Evolutionary conservation across 1,140 invertebrate species (phyloP), one percentile per base, ranked within the genome.

Genomic region (Steinernema feltiae): DNA sequence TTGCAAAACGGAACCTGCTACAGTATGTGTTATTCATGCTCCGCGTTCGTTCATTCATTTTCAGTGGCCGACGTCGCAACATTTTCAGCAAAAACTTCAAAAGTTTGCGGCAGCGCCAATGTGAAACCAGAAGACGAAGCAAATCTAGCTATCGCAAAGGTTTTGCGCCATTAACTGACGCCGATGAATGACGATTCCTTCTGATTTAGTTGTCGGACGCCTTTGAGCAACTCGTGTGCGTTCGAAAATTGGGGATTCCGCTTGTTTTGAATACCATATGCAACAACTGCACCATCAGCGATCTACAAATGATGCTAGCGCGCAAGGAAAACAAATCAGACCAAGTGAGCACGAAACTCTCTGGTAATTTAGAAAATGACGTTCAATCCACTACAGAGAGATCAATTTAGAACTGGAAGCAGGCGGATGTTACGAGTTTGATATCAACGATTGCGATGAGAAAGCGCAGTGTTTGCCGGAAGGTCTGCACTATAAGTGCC

Each of bases 381-480:
- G 2, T 27, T 15, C 7, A 15, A 3, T 63, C 53, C 53, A 15
- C 7, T 63, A 15, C n/a, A n/a, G n/a, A n/a, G n/a, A n/a, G n/a
- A n/a, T 27, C 7, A 15, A 21, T 75, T 76, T 21, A 81, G 80
- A 79, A 69, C 18, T 80, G 27, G 30, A 74, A 72, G 69, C 75
- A 24, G 48, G 70, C 32, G 81, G 71, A 2, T 81, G 80, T 29
- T 71, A 82, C 21, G 69, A 81, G 18, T 72, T 71, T 32, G 48
- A 32, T 3, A 71, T 81, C 18, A 81, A 81, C 79, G 80, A 81
- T 53, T 81, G 79, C 41, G 79, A 80, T 35, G 75, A 81, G 41
- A 80, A 76, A 70, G 80, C 80, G 12, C 71, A 82, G 32, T 81
- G 80, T 69, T 32, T 75, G 18, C 35, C 74, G 2, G 35, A 75